Evolutionary conservation across 1,140 invertebrate species (phyloP).

Genomic region (Euwallacea fornicatus): DNA sequence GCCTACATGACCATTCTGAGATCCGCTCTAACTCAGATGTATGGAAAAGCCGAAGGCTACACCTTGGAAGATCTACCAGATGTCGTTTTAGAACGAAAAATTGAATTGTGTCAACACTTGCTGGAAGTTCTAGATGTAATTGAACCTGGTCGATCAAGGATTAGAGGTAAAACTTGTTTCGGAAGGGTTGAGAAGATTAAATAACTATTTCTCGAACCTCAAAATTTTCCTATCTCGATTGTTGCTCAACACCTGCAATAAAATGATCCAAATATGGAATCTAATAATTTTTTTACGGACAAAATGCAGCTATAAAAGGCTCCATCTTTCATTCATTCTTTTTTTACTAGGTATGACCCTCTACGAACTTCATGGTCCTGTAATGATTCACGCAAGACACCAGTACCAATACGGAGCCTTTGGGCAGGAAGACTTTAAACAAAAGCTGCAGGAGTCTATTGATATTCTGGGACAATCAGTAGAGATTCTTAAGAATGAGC

Average conservation of each 20-base stretch:
- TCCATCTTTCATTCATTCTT: neutral
- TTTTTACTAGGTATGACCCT: conserved; percentile 65
- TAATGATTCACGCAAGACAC: conserved; percentile 68
- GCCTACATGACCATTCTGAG: conserved; percentile 65
- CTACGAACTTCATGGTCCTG: conserved; percentile 76
- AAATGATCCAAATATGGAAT: conserved; percentile 6
- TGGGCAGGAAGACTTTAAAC: conserved; percentile 62
- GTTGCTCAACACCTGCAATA: too few relatives aligned
- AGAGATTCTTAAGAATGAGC: conserved; percentile 67
- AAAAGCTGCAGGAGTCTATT: conserved; percentile 65
- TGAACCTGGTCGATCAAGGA: conserved; percentile 72
- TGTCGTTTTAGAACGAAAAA: conserved; percentile 72
- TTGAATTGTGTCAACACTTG: conserved; percentile 68
- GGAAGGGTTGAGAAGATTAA: too few relatives aligned
- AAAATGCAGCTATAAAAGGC: too few relatives aligned
- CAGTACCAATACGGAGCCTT: conserved; percentile 64
- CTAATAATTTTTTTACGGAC: neutral
- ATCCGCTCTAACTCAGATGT: conserved; percentile 71
- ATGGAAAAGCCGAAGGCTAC: conserved; percentile 73
- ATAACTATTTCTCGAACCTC: too few relatives aligned
- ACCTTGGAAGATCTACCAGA: conserved; percentile 70
- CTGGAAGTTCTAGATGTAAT: conserved; percentile 70
- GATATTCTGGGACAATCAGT: conserved; percentile 62
- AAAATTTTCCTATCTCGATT: too few relatives aligned
- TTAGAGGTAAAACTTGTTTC: conserved; percentile 61